These are phyloP conservation scores for Acleris emargana DNA, from an alignment of 2,888 invertebrate species.

Conservation along the genomic window DNA sequence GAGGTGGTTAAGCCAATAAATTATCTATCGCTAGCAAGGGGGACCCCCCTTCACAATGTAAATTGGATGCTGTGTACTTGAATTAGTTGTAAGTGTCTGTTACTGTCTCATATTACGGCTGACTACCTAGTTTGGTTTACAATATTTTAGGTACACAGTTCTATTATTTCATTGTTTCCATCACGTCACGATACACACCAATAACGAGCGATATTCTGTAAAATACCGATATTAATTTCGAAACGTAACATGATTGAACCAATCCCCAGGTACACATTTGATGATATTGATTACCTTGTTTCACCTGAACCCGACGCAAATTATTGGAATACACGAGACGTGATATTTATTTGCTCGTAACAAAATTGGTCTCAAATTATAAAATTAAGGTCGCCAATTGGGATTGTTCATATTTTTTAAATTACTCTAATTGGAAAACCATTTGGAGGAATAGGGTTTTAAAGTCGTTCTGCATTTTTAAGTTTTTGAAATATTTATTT, in stretches of 20 bases:
- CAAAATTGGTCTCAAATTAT: constrained; percentile 51
- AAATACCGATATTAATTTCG: no score
- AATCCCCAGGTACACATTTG: neutral
- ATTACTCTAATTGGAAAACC: no score
- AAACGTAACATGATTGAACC: no score
- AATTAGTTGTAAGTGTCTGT: constrained; percentile 54
- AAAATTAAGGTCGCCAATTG: constrained; percentile 52
- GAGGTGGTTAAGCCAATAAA: constrained; percentile 45
- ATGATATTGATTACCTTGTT: constrained; percentile 9
- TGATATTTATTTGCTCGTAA: constrained; percentile 33
- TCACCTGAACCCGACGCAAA: neutral
- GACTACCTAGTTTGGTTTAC: constrained; percentile 10
- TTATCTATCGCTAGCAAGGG: constrained; percentile 43
- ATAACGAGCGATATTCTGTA: no score
- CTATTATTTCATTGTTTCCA: neutral
- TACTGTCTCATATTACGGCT: constrained; percentile 7
- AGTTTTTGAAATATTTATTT: no score
- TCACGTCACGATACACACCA: no score
- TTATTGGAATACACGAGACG: constrained; percentile 3
- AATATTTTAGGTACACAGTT: neutral
- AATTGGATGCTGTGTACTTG: constrained; percentile 52
- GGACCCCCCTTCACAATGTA: constrained; percentile 41
- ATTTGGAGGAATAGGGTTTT: no score
- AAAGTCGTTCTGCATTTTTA: no score
- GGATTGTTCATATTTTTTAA: no score